Percentiles rank a stretch among this genome's conserved stretches.
These are phyloP conservation scores for Epinephelus awoara DNA, from an alignment of 2,797 vertebrate genomes.

Conservation along the genomic window DNA sequence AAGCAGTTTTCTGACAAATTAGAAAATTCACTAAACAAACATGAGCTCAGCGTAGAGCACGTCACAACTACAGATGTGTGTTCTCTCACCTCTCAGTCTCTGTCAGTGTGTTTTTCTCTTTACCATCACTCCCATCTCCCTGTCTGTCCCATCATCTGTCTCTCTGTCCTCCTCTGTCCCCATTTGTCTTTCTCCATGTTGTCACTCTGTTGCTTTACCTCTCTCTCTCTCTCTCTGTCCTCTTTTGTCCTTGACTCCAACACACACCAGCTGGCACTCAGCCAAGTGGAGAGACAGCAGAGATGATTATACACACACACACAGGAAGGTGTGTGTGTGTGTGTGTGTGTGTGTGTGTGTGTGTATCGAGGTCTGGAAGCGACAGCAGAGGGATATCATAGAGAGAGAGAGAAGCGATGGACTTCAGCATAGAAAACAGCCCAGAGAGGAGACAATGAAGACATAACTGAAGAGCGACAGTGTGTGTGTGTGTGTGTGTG, in stretches of 20 bases:
- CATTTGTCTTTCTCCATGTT: conserved; percentile 74
- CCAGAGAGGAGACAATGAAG: conserved; percentile 33
- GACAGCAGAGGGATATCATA: conserved; percentile 18
- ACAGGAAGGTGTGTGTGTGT: neutral
- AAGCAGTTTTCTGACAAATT: too few species aligned
- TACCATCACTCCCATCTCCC: neutral
- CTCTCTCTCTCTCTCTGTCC: conserved; percentile 72
- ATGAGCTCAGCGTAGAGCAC: too few species aligned
- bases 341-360: too few species aligned
- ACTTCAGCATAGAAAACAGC: conserved; percentile 55
- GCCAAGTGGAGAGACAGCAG: conserved; percentile 81
- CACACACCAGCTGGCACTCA: conserved; percentile 87
- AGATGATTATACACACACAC: conserved; percentile 47
- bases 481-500: too few species aligned
- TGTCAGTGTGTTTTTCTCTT: neutral
- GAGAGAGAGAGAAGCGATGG: conserved; percentile 28
- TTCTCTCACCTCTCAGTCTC: neutral
- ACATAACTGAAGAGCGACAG: neutral
- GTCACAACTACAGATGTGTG: neutral
- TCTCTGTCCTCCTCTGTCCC: conserved; percentile 3
- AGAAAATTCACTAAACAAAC: neutral
- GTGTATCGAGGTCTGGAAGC: too few species aligned
- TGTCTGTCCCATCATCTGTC: neutral
- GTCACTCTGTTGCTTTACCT: conserved; percentile 7
- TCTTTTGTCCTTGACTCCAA: conserved; percentile 90